phyloP scores from a whole-genome alignment of 2,888 invertebrate species.

The Drosophila conformis region DNA sequence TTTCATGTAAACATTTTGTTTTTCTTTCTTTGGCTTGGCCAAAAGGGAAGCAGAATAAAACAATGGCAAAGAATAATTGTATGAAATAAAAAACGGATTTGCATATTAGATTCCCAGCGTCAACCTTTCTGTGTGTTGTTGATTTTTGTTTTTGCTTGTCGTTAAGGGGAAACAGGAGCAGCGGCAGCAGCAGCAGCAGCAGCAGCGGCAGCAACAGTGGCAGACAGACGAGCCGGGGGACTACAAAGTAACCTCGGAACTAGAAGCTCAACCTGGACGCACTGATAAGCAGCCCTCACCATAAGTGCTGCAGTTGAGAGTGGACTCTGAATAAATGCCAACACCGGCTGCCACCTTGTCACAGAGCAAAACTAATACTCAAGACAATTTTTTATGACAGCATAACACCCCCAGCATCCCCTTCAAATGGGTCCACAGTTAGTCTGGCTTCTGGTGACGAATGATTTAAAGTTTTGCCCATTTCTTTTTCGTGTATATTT shows the following conservation, averaged over 20 bases:
- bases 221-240: constrained; percentile 73
- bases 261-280: constrained; percentile 45
- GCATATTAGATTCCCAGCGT: constrained; percentile 74
- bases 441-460: constrained; percentile 42
- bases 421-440: constrained; percentile 4
- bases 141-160: constrained; percentile 70
- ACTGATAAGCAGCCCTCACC: constrained; percentile 51
- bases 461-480: constrained; percentile 63
- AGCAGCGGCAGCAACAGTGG: constrained; percentile 15
- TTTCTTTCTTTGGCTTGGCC: constrained; percentile 20
- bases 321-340: constrained; percentile 76
- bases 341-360: constrained; percentile 66
- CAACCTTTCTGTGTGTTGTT: constrained; percentile 71
- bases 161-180: constrained; percentile 42
- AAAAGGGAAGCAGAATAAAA: constrained; percentile 24
- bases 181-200: constrained; percentile 11
- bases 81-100: constrained; percentile 82
- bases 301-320: constrained; percentile 55
- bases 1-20: constrained; percentile 27
- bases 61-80: constrained; percentile 80
- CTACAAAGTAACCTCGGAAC: constrained; percentile 23
- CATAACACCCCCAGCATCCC: constrained; percentile 34
- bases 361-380: constrained; percentile 78
- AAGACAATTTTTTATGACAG: constrained; percentile 79
- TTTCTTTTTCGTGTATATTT: constrained; percentile 20